Base-by-base conservation (phyloP, 2,888 invertebrate species). In the Sinohyriopsis cumingii region DNA sequence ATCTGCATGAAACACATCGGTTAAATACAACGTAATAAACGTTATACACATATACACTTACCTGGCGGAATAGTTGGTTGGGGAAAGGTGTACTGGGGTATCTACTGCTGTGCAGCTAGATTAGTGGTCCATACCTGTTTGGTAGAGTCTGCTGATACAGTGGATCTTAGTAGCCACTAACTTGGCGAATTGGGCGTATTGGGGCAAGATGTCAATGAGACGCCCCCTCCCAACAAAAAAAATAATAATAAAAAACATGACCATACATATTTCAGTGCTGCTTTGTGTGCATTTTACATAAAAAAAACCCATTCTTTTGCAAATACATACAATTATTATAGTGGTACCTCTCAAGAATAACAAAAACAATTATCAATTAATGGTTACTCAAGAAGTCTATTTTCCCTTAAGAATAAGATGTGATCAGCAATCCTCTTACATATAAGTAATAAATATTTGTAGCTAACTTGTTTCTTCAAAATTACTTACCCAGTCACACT, bases 81-180 rank as follows among this genome's bases (percentile, higher is more conserved):
- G 33, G 77, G 71, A 33, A 33, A 33, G 65, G 75, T 79, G 69
- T 79, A 80, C 15, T 73, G 77, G 12, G 76, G 25, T 60, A 73
- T 77, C 57, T 78, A 72, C 20, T 77, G 82, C 9, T 68, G 75
- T 28, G 69, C 77, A 33, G 33, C 33, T 33, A 33, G 33, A 33
- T 9, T 33, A 53, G 78, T 3, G 72, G 78, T 5, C 72, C 72
- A 59, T 79, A 78, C 82, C 83, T 82, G 81, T 71, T 82, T 55
- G 77, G 75, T n/a, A 80, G 81, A 0, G 73, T 74, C n/a, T 73
- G 77, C 20, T 78, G 82, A 60, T 81, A 81, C 67, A 81, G 76
- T 0, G 81, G 72, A 60, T 82, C 82, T 67, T 74, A 69, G 56
- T 75, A 72, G 18, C 70, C 69, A 22, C 66, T 69, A 66, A 78